A percentile compares a stretch with the other conserved stretches of the same genome.
Evolutionary conservation across 2,797 vertebrate species (phyloP).

Genomic region (Prunella strophiata): DNA sequence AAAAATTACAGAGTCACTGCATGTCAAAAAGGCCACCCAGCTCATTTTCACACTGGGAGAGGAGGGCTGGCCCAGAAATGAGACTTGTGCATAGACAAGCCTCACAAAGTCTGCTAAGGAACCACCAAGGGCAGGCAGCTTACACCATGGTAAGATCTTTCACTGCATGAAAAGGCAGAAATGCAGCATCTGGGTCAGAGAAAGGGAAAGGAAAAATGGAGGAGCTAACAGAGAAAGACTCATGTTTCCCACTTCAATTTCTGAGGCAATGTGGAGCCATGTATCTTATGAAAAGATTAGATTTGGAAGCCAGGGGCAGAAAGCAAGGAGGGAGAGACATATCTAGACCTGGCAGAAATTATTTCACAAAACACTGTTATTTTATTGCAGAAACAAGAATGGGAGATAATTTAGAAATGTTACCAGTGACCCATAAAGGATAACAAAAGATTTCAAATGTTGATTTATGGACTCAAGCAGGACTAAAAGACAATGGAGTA

Average conservation of each 20-base stretch:
- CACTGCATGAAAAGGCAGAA: neutral
- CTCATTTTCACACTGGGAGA: neutral
- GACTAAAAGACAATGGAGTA: neutral
- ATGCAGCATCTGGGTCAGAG: neutral
- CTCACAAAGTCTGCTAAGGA: neutral
- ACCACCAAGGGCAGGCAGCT: neutral
- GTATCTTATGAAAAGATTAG: neutral
- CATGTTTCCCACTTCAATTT: neutral
- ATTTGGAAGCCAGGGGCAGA: neutral
- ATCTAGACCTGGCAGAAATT: constrained; percentile 15
- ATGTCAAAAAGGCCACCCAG: neutral
- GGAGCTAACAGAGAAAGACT: neutral
- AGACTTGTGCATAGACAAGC: neutral
- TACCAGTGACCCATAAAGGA: neutral
- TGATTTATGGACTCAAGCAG: constrained; percentile 13
- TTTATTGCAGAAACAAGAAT: neutral
- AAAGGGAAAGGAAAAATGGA: neutral
- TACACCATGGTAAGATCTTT: neutral
- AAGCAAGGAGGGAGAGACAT: constrained; percentile 45
- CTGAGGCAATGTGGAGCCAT: neutral
- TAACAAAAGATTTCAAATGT: neutral
- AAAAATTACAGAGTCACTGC: neutral
- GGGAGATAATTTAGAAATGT: neutral
- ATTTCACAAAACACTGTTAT: neutral
- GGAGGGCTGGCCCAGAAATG: neutral